Percentiles rank a stretch among this genome's conserved stretches.
Conservation (phyloP, 2,797 vertebrate species). For the Delichon dasypus region DNA sequence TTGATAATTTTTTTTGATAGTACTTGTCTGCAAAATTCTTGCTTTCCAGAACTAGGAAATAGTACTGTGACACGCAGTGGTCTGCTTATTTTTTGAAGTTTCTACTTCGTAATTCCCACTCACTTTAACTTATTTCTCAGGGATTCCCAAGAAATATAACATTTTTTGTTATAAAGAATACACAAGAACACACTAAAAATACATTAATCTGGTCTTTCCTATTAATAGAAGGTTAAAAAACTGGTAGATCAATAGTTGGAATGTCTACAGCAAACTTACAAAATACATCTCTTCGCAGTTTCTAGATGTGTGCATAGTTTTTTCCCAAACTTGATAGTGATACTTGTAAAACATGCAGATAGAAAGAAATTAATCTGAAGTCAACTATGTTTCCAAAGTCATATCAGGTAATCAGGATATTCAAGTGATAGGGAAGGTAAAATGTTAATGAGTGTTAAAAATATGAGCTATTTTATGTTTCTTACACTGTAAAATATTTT, state of each 20-base stretch:
- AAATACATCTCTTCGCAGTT: background rate
- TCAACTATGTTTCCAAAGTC: background rate
- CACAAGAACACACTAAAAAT: background rate
- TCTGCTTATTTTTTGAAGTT: background rate
- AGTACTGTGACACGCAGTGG: background rate
- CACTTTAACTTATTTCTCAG: background rate
- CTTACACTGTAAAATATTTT: background rate
- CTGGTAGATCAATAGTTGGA: background rate
- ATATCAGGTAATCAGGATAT: background rate
- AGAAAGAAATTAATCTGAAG: background rate
- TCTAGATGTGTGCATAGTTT: background rate
- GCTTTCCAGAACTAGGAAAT: background rate
- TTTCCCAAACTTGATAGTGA: background rate
- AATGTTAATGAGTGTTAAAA: background rate
- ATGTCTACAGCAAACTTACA: background rate
- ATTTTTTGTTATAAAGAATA: background rate
- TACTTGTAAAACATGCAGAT: background rate
- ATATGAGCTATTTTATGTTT: background rate
- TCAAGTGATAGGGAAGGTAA: background rate
- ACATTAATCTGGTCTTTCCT: background rate
- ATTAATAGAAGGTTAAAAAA: conserved; percentile 2
- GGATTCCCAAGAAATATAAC: background rate
- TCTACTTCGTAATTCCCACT: background rate
- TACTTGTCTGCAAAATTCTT: background rate
- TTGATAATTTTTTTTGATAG: background rate